These are phyloP conservation scores for Sesia apiformis DNA, from an alignment of 2,888 invertebrate species.

Conservation along the genomic window DNA sequence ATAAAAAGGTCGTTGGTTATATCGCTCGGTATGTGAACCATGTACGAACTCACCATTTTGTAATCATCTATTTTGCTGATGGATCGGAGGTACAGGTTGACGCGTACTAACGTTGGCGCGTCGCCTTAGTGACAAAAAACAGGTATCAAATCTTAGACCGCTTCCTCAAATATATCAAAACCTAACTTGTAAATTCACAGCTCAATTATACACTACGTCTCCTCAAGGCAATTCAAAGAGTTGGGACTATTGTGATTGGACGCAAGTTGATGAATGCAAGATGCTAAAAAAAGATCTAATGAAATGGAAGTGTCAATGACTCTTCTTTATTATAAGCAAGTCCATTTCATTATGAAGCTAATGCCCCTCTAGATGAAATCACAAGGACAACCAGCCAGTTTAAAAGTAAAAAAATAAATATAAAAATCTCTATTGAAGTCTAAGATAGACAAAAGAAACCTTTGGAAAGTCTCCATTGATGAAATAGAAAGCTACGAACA, in stretches of 20 bases:
- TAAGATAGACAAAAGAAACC: conserved; percentile 11
- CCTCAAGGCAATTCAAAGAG: not conserved
- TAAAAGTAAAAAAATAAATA: conserved; percentile 32
- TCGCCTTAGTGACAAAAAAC: conserved; percentile 77
- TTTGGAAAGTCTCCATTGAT: conserved; percentile 11
- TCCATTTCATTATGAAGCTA: conserved; percentile 40
- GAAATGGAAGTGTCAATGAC: conserved; percentile 4
- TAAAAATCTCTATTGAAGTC: conserved; percentile 11
- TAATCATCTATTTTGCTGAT: conserved; percentile 99
- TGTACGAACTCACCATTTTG: conserved; percentile 93
- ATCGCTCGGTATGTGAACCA: conserved; percentile 38
- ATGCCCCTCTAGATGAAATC: conserved; percentile 36
- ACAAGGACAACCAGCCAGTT: conserved; percentile 46
- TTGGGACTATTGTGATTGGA: not conserved
- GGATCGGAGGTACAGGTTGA: conserved; percentile 97
- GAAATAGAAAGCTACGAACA: conserved; percentile 10
- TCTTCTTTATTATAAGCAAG: conserved; percentile 2
- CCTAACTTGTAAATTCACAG: not conserved
- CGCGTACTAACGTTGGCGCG: conserved; percentile 89
- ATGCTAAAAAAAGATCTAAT: conserved; percentile 29
- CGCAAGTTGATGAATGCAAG: conserved; percentile 43
- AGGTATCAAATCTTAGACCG: conserved; percentile 12
- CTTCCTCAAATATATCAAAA: not conserved
- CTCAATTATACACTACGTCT: not conserved
- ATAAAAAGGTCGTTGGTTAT: conserved; percentile 39